Evolutionary conservation across 2,113 vertebrate species (phyloP).

Genomic region (Apistogramma diplotaenia): DNA sequence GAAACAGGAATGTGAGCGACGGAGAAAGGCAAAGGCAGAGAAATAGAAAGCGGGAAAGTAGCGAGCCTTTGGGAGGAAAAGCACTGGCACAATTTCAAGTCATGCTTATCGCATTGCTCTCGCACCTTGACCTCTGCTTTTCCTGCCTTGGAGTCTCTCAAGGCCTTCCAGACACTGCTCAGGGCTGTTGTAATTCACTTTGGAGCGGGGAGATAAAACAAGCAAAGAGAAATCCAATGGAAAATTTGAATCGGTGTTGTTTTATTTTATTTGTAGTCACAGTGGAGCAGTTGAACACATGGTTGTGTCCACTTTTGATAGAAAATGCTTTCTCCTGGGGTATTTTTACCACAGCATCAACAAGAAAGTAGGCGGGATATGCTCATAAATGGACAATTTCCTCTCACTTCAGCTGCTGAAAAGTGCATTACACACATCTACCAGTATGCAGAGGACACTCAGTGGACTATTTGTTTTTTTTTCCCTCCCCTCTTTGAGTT

Average conservation of each 20-base stretch:
- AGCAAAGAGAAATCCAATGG: slow-evolving; percentile 49
- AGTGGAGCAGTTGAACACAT: slow-evolving; percentile 43
- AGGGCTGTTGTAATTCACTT: slow-evolving; percentile 54
- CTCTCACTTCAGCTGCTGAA: slow-evolving; percentile 36
- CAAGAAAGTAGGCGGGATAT: slow-evolving; percentile 23
- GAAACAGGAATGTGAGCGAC: neutral
- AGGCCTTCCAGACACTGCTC: slow-evolving; percentile 55
- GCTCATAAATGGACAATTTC: slow-evolving; percentile 32
- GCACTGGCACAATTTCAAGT: slow-evolving; percentile 58
- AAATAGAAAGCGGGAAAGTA: slow-evolving; percentile 25
- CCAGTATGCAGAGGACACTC: slow-evolving; percentile 46
- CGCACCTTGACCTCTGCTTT: slow-evolving; percentile 61
- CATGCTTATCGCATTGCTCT: slow-evolving; percentile 37
- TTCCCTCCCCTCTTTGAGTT: slow-evolving; percentile 21
- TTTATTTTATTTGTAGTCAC: slow-evolving; percentile 61
- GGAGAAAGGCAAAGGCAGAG: neutral
- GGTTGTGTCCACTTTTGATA: slow-evolving; percentile 13
- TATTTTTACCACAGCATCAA: slow-evolving; percentile 33
- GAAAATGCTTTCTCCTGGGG: slow-evolving; percentile 26
- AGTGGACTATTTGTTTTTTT: slow-evolving; percentile 35
- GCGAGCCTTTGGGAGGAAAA: slow-evolving; percentile 36
- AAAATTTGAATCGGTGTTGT: slow-evolving; percentile 28
- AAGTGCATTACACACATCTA: slow-evolving; percentile 37
- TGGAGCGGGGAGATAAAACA: slow-evolving; percentile 52
- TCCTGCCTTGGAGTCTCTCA: slow-evolving; percentile 55